Evolutionary conservation across 2,113 vertebrate species (phyloP).

Genomic region (Petrocephalus zakoni): DNA sequence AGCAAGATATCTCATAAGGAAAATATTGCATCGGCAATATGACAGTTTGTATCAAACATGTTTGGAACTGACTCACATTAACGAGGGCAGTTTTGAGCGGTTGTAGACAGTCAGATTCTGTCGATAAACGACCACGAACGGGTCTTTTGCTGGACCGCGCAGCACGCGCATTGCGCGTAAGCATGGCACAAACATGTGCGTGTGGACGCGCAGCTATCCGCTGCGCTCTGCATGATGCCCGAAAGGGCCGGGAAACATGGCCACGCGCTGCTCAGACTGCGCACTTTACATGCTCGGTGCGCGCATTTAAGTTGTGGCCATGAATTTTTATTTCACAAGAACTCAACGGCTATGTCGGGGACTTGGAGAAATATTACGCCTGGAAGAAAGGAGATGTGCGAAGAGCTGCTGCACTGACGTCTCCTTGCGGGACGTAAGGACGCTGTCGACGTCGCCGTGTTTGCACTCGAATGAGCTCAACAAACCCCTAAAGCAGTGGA

Average conservation of each 20-base stretch:
- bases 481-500: constrained; percentile 60
- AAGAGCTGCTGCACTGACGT: background rate
- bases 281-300: background rate
- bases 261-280: background rate
- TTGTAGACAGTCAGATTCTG: background rate
- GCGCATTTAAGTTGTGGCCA: background rate
- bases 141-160: background rate
- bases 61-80: background rate
- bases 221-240: background rate
- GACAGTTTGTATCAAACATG: background rate
- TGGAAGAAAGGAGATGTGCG: background rate
- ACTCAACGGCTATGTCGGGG: constrained; percentile 3
- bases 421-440: background rate
- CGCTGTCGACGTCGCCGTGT: constrained; percentile 35
- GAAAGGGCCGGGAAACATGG: background rate
- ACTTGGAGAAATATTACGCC: background rate
- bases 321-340: background rate
- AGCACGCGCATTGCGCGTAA: background rate
- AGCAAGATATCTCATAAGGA: background rate
- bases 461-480: constrained; percentile 12
- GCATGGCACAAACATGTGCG: background rate
- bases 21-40: background rate
- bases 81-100: background rate
- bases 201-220: too few relatives aligned
- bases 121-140: background rate